These are phyloP conservation scores for Drosophila mojavensis DNA, from an alignment of 1,140 invertebrate genomes.

Conservation along the genomic window DNA sequence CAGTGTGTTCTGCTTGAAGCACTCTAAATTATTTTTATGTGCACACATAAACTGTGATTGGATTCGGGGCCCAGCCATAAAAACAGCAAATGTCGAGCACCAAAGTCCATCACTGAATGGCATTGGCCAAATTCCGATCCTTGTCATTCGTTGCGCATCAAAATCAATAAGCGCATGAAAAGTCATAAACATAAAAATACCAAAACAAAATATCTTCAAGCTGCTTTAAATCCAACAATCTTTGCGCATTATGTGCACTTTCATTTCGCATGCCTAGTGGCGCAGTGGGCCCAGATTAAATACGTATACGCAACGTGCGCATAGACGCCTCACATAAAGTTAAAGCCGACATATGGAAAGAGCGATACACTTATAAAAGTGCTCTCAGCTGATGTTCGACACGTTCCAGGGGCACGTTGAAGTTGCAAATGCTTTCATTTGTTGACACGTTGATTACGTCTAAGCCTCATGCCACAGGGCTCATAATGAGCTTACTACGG, in stretches of 20 bases:
- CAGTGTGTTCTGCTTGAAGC: constrained; percentile 45
- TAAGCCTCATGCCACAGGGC: constrained; percentile 43
- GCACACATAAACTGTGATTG: constrained; percentile 71
- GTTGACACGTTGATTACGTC: constrained; percentile 54
- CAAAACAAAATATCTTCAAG: constrained; percentile 29
- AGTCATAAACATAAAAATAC: constrained; percentile 66
- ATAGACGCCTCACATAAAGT: constrained; percentile 2
- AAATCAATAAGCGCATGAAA: constrained; percentile 78
- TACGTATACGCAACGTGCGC: constrained; percentile 41
- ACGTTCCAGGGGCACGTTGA: neutral
- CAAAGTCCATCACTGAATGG: neutral
- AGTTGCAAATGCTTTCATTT: constrained; percentile 1
- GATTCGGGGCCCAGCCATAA: constrained; percentile 55
- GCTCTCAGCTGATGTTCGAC: constrained; percentile 3
- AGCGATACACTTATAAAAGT: neutral
- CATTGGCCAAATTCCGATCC: constrained; percentile 24
- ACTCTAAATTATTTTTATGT: constrained; percentile 69
- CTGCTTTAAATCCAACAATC: constrained; percentile 46
- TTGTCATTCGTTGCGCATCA: constrained; percentile 60
- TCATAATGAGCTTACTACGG: constrained; percentile 71
- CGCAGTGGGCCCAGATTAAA: neutral
- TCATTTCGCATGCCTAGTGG: neutral
- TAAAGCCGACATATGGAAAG: neutral
- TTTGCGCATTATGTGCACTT: constrained; percentile 6
- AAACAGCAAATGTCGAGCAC: constrained; percentile 17